Evolutionary conservation across 2,113 vertebrate genomes (phyloP).

Genomic region (Ptilorrhoa leucosticta): DNA sequence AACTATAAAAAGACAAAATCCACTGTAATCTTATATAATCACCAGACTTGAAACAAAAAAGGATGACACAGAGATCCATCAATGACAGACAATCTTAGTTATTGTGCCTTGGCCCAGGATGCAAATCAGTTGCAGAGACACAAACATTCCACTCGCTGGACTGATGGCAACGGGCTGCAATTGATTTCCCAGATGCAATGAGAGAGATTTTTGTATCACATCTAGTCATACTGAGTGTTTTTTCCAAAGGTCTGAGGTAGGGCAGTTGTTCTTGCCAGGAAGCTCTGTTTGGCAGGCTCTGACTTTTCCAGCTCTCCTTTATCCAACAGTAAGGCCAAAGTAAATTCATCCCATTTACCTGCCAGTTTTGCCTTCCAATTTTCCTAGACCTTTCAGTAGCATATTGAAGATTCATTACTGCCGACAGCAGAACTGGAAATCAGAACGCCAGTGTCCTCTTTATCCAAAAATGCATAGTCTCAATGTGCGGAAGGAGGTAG

Average conservation of each 20-base stretch:
- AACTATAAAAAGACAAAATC: background rate
- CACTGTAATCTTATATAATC: background rate
- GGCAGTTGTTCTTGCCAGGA: background rate
- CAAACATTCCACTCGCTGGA: background rate
- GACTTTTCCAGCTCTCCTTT: background rate
- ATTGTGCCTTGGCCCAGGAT: background rate
- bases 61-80: background rate
- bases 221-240: background rate
- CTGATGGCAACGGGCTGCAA: background rate
- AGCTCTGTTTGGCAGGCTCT: background rate
- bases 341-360: conserved; percentile 11
- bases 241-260: conserved; percentile 30
- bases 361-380: conserved; percentile 40
- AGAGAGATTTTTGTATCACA: background rate
- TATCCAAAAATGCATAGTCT: background rate
- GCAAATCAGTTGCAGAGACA: background rate
- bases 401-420: conserved; percentile 26
- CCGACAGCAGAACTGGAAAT: background rate
- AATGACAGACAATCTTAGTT: background rate
- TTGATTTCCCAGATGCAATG: background rate
- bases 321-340: conserved; percentile 19
- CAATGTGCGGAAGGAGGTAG: background rate
- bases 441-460: background rate
- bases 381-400: conserved; percentile 21
- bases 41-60: background rate